A percentile compares a stretch with the other conserved stretches of the same genome.
phyloP scores from a whole-genome alignment of 35 echinoderm and acorn worm genomes.

The Nesometra sesokonis region DNA sequence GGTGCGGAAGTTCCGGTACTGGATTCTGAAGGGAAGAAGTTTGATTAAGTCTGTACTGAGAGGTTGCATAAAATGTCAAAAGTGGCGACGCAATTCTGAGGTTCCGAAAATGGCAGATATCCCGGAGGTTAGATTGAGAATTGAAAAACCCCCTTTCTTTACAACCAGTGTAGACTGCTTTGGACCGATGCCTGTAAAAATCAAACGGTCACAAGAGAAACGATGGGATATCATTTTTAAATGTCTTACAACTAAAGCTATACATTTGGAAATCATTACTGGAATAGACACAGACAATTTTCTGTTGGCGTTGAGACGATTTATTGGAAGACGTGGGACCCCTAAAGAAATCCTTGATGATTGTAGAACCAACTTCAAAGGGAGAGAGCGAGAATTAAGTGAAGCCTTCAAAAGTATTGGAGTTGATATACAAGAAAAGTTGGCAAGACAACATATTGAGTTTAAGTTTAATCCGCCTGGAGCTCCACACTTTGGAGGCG shows the following conservation, averaged over 20 bases:
- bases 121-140: conserved; percentile 15
- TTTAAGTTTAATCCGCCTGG: conserved; percentile 7
- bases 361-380: conserved; percentile 21
- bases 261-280: not conserved
- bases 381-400: not conserved
- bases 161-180: not conserved
- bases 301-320: not conserved
- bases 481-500: conserved; percentile 14
- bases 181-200: not conserved
- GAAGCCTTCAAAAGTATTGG: not conserved
- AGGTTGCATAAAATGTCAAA: conserved; percentile 22
- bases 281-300: conserved; percentile 1
- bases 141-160: not conserved
- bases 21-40: conserved; percentile 22
- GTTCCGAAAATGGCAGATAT: conserved; percentile 41
- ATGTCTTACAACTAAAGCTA: not conserved
- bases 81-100: conserved; percentile 8
- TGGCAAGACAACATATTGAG: not conserved
- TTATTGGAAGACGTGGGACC: not conserved
- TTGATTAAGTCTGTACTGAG: not conserved
- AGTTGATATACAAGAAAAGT: not conserved
- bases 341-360: not conserved
- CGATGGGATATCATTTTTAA: conserved; percentile 13
- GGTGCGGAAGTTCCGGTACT: conserved; percentile 8
- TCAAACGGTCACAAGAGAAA: not conserved